Evolutionary conservation across 2,113 vertebrate genomes (phyloP).

Genomic region (Lutjanus erythropterus): DNA sequence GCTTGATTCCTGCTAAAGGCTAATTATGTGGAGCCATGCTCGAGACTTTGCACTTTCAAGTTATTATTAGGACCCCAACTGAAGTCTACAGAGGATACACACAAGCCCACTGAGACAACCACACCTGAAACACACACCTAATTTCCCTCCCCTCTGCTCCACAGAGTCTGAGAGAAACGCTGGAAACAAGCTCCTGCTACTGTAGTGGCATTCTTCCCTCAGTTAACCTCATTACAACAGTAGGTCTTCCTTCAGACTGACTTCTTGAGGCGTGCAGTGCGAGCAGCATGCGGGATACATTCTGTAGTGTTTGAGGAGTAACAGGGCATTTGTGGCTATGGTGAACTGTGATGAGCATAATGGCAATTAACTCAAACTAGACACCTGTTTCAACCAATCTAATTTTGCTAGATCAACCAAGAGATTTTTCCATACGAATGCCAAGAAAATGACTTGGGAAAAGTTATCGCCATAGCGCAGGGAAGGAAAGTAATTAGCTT

Average conservation of each 20-base stretch:
- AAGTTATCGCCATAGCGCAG: constrained; percentile 52
- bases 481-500: constrained; percentile 71
- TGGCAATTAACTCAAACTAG: constrained; percentile 51
- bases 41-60: constrained; percentile 87
- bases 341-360: constrained; percentile 39
- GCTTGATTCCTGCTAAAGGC: constrained; percentile 85
- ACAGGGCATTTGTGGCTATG: constrained; percentile 36
- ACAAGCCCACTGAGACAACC: constrained; percentile 72
- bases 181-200: constrained; percentile 67
- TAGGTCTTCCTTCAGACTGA: constrained; percentile 44
- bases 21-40: constrained; percentile 85
- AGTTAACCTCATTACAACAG: constrained; percentile 73
- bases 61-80: constrained; percentile 88
- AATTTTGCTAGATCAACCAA: constrained; percentile 47
- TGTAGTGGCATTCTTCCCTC: constrained; percentile 76
- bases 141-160: constrained; percentile 81
- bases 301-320: constrained; percentile 13
- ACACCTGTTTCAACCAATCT: constrained; percentile 38
- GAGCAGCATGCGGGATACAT: constrained; percentile 23
- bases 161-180: constrained; percentile 66
- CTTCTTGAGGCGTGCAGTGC: constrained; percentile 39
- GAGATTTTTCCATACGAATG: constrained; percentile 36
- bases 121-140: constrained; percentile 86
- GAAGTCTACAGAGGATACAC: constrained; percentile 79
- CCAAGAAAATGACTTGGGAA: constrained; percentile 59